Percentiles rank a stretch among this genome's conserved stretches.
These are phyloP conservation scores for Sula dactylatra DNA, from an alignment of 2,113 vertebrate genomes.

Conservation along the genomic window DNA sequence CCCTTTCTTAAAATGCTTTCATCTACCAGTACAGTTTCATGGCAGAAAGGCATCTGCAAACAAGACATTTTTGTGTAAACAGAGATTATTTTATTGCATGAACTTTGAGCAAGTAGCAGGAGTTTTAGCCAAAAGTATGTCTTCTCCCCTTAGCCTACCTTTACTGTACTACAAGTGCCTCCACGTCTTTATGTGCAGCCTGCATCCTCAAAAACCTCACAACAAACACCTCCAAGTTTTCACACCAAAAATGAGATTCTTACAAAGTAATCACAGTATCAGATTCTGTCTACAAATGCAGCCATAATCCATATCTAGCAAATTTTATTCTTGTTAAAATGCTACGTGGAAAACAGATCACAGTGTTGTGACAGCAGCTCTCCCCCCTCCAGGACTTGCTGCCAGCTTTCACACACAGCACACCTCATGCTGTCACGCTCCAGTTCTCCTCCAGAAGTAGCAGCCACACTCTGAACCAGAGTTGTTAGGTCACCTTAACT, in stretches of 20 bases:
- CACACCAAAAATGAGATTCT: neutral
- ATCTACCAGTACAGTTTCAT: neutral
- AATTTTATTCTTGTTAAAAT: neutral
- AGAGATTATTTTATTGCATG: neutral
- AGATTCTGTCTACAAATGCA: neutral
- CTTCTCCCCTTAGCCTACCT: neutral
- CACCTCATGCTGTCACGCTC: neutral
- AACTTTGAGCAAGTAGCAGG: neutral
- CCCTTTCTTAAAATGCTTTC: neutral
- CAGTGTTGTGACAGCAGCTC: accelerated
- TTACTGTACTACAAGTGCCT: neutral
- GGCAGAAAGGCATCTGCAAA: neutral
- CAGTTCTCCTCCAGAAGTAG: neutral
- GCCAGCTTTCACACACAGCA: neutral
- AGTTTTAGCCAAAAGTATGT: neutral
- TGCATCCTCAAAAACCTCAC: neutral
- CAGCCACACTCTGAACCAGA: neutral
- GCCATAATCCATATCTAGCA: neutral
- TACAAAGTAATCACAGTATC: neutral
- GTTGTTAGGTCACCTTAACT: neutral
- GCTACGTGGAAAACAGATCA: neutral
- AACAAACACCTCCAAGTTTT: neutral
- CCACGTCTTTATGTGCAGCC: neutral
- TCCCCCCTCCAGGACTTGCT: neutral
- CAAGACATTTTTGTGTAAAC: neutral